phyloP scores from a whole-genome alignment of 2,888 invertebrate species.

The Plebejus anna region DNA sequence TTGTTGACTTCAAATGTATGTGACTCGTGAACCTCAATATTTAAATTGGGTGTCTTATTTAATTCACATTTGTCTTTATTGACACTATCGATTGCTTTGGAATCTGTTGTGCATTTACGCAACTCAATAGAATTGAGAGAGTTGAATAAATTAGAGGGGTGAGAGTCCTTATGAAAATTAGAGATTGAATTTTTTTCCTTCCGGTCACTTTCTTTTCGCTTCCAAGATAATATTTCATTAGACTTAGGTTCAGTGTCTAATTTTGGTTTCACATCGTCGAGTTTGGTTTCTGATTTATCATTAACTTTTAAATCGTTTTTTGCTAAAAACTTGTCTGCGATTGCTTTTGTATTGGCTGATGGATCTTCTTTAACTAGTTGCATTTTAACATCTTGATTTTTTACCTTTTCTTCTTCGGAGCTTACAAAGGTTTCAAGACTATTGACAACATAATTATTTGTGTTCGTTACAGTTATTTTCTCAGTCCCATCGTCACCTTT shows the following conservation, averaged over 20 bases:
- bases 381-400: constrained; percentile 33
- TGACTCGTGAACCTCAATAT: constrained; percentile 57
- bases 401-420: constrained; percentile 25
- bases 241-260: constrained; percentile 47
- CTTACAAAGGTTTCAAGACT: constrained; percentile 34
- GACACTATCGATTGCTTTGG: constrained; percentile 50
- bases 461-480: constrained; percentile 34
- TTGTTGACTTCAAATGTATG: constrained; percentile 72
- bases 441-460: constrained; percentile 33
- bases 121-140: constrained; percentile 51
- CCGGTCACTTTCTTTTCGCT: constrained; percentile 46
- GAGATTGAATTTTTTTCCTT: constrained; percentile 47
- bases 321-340: constrained; percentile 38
- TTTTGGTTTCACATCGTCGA: constrained; percentile 46
- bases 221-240: constrained; percentile 38
- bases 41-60: constrained; percentile 45
- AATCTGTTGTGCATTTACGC: constrained; percentile 49
- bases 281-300: constrained; percentile 48
- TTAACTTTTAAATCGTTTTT: constrained; percentile 42
- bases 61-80: constrained; percentile 53
- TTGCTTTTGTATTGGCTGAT: constrained; percentile 32
- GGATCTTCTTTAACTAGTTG: constrained; percentile 36
- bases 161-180: constrained; percentile 52
- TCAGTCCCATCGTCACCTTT: constrained; percentile 36
- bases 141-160: constrained; percentile 50